Evolutionary conservation across 2,113 vertebrate genomes (phyloP), one percentile per base, ranked within the genome.

Genomic region (Xerus inauris): DNA sequence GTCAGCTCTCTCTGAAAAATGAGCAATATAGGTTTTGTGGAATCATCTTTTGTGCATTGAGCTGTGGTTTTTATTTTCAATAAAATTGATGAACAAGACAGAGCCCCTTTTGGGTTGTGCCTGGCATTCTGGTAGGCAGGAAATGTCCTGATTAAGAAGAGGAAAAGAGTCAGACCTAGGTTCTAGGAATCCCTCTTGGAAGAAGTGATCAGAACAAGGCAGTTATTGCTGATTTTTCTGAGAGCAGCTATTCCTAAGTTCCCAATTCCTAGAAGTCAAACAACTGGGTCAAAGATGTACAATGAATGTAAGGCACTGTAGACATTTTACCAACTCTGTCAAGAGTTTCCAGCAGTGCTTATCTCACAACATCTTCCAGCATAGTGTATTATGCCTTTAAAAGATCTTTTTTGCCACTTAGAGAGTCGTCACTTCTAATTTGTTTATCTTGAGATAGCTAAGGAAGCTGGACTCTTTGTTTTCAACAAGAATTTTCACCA

Each of bases 161-260:
- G 32, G 38, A 35, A 75, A 75, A 30, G 14, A 28, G 22, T 35
- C 22, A 49, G 92, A 79, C 13, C 30, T 20, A 28, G 57, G 1
- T 88, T 96, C 95, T 93, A 73, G 64, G 79, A 88, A 93, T 32
- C 26, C 28, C 22, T 85, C 26, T 85, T 9, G 13, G 40, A 65
- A 72, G 45, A 81, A 54, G 11, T 12, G 59, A 83, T 62, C 40
- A 45, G 59, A 59, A 24, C 19, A 49, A 75, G 40, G 5, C 9
- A 75, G 35, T n/a, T n/a, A 2, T 32, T 95, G 82, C 28, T 69
- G n/a, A 20, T 51, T 84, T 57, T 88, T 89, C 84, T 87, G 42
- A 69, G 93, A 38, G 10, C 16, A 49, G 38, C 26, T 69, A 10
- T 83, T 72, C 71, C 51, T 64, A n/a, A 38, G 5, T 54, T 42